Evolutionary conservation across 1,140 invertebrate genomes (phyloP), one percentile per base, ranked within the genome.

Genomic region (Microplitis demolitor): DNA sequence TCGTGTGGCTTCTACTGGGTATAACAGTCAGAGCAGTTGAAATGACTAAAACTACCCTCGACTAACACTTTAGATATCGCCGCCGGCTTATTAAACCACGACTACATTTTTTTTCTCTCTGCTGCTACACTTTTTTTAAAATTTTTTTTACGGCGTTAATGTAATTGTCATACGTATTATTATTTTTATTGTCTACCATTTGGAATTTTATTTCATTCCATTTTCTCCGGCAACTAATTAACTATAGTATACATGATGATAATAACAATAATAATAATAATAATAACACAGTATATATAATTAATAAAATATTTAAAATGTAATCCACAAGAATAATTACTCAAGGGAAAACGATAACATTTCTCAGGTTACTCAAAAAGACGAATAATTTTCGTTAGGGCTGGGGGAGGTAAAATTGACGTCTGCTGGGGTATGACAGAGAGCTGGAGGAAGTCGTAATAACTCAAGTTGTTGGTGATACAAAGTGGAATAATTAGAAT

Each of bases 401-500:
- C 6, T 3, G 39, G 6, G 14, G 56, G 56, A 2, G 56, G 16
- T 24, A 58, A 31, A 31, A 58, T 31, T 58, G 56, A 58, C 56
- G 56, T 58, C 16, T 24, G 39, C 39, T 45, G 39, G 56, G 16
- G 9, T 58, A 58, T 58, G 56, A 31, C 56, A 58, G 56, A 24
- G 16, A 33, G 9, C 4, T 58, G 14, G 8, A 24, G 9, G 34
- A 62, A 35, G 34, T n/a, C 4, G 54, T 33, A 58, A 68, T 68
- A 68, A 58, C 35, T 68, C 14, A n/a, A 68, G 50, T 58, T 54
- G 31, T 31, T 39, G 6, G 66, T 68, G 53, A 58, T 68, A 37
- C 53, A 68, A 68, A 68, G 66, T 68, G 14, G 66, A 68, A 68
- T 68, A 68, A 68, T 68, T 58, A 68, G 54, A 68, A 68, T 68